phyloP scores from a whole-genome alignment of 1,140 invertebrate species.

The Drosophila cardini region DNA sequence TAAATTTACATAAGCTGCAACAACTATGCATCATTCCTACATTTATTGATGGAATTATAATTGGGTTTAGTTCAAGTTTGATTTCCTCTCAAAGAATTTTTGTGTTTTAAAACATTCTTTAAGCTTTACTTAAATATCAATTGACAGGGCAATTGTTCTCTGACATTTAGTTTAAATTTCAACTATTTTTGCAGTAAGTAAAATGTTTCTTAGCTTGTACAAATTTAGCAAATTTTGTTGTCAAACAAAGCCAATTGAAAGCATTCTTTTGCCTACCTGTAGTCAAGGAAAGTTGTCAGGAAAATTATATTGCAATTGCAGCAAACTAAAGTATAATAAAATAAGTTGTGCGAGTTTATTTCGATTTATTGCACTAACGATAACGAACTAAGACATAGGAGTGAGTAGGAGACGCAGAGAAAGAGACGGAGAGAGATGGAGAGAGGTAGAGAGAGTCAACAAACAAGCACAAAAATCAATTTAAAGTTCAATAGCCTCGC shows the following conservation, averaged over 20 bases:
- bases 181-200: background rate
- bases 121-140: background rate
- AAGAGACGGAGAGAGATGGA: background rate
- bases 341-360: constrained; percentile 59
- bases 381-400: constrained; percentile 36
- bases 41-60: constrained; percentile 24
- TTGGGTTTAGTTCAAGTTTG: background rate
- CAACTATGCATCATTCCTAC: background rate
- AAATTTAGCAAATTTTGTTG: background rate
- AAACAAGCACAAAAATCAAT: constrained; percentile 80
- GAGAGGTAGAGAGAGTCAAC: constrained; percentile 7
- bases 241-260: background rate
- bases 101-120: background rate
- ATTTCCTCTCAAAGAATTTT: too few relatives aligned
- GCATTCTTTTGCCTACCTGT: constrained; percentile 21
- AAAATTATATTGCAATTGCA: constrained; percentile 16
- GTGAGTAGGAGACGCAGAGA: background rate
- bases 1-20: constrained; percentile 43
- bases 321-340: constrained; percentile 23
- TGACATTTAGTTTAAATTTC: too few relatives aligned
- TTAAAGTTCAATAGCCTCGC: constrained; percentile 80
- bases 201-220: background rate
- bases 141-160: background rate
- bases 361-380: constrained; percentile 77
- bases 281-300: background rate